Evolutionary conservation across 2,888 invertebrate genomes (phyloP).

Genomic region (Gastrophysa polygoni): DNA sequence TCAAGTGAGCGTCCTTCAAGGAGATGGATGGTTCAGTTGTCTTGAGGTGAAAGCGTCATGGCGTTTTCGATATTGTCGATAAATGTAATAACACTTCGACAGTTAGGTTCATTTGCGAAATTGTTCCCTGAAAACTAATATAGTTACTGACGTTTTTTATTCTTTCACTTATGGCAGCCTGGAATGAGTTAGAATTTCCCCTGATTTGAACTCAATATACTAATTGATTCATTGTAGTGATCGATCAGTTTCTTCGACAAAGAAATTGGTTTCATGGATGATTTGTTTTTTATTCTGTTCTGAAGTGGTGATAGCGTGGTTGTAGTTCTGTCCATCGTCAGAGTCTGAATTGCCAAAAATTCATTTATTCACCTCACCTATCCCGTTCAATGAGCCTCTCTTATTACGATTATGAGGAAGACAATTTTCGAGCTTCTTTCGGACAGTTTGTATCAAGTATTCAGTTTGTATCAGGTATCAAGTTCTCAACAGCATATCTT

Average conservation of each 20-base stretch:
- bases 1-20: not conserved
- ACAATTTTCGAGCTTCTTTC: not conserved
- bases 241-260: slow-evolving; percentile 2
- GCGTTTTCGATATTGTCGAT: not conserved
- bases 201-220: not conserved
- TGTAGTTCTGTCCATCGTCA: slow-evolving; percentile 18
- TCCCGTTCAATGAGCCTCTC: slow-evolving; percentile 17
- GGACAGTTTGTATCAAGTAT: not conserved
- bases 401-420: not conserved
- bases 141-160: not conserved
- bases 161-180: not conserved
- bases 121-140: slow-evolving; percentile 1
- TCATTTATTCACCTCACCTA: slow-evolving; percentile 19
- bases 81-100: not conserved
- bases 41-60: not conserved
- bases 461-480: too few relatives aligned
- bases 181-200: not conserved
- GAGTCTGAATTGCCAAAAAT: slow-evolving; percentile 22
- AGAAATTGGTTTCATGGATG: not conserved
- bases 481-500: not conserved
- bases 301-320: slow-evolving; percentile 10
- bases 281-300: slow-evolving; percentile 14
- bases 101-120: not conserved
- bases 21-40: not conserved
- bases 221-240: not conserved